Conservation (phyloP, 2,888 invertebrate species). For the Spodoptera littoralis region DNA sequence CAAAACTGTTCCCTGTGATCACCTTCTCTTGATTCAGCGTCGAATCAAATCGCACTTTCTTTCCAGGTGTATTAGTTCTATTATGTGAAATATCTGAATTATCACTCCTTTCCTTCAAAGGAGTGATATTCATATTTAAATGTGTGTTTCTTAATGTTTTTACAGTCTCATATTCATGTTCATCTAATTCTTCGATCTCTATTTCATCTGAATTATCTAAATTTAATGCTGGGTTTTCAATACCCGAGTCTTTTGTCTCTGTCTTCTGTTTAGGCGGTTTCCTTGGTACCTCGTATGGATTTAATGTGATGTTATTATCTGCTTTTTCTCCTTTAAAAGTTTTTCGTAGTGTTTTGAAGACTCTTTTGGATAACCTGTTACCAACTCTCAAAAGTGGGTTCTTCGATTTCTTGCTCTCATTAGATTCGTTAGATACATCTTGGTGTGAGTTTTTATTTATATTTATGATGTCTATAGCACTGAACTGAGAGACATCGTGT, state of each 20-base stretch:
- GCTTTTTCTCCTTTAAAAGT: conserved; percentile 82
- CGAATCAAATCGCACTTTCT: conserved; percentile 85
- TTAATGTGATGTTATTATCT: conserved; percentile 71
- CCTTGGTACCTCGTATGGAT: conserved; percentile 85
- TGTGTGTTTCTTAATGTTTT: conserved; percentile 82
- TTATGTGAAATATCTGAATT: conserved; percentile 72
- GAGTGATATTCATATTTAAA: conserved; percentile 83
- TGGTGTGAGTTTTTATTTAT: conserved; percentile 71
- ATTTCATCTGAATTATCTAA: conserved; percentile 85
- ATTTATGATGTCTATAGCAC: conserved; percentile 81
- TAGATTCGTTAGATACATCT: conserved; percentile 77
- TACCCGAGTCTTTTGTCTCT: conserved; percentile 75
- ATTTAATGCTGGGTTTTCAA: conserved; percentile 83
- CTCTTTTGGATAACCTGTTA: conserved; percentile 82
- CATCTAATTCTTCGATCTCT: conserved; percentile 79
- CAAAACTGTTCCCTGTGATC: conserved; percentile 86
- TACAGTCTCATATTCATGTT: conserved; percentile 83
- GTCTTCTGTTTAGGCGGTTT: conserved; percentile 75
- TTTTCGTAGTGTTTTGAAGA: conserved; percentile 82
- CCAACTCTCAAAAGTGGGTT: conserved; percentile 77
- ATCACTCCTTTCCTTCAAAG: conserved; percentile 75
- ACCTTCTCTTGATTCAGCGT: conserved; percentile 84
- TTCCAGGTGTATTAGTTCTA: conserved; percentile 77
- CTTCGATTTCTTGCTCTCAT: conserved; percentile 76
- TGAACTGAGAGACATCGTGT: conserved; percentile 82